Evolutionary conservation across 2,113 vertebrate species (phyloP), one percentile per base, ranked within the genome.

Genomic region (Leiothrix lutea): DNA sequence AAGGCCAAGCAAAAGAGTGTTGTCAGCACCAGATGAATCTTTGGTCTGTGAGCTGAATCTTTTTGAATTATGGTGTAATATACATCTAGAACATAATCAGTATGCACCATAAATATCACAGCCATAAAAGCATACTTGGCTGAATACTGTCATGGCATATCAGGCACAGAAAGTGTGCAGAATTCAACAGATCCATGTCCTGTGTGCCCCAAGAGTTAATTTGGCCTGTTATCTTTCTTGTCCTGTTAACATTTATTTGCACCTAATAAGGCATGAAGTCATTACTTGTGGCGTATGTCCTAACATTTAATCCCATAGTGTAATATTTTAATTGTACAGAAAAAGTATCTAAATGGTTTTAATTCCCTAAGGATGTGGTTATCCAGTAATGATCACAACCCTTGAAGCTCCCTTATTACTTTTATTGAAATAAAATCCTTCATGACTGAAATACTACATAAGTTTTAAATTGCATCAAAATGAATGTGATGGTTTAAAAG

Each of bases 391-490:
- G 92, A 96, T 92, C 67, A 83, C 60, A 96, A 74, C 62, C 36
- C 86, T 95, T 92, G 92, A 95, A 94, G 86, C 67, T 96, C 80
- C 58, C 62, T 90, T 95, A 90, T 91, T 96, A 89, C 95, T 94
- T 92, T 94, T 80, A 97, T 88, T 96, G 84, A 93, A 93, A 92
- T 86, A 86, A 95, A 94, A 93, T 69, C 42, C 47, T 94, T 82
- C 51, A 61, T 71, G 92, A 60, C 64, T 94, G 67, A 95, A 97
- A 94, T 82, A 89, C 79, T 92, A 78, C 51, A 35, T 84, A 86
- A 90, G 95, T 97, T 77, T 83, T 89, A 84, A 97, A 93, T 93
- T 82, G 23, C 70, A 80, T 92, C 86, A 88, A 92, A 97, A 96
- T 81, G 57, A 92, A 90, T 85, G 93, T 91, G 72, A 53, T 65